Evolutionary conservation across 2,113 vertebrate genomes (phyloP), one percentile per base, ranked within the genome.

Genomic region (Nymphicus hollandicus): DNA sequence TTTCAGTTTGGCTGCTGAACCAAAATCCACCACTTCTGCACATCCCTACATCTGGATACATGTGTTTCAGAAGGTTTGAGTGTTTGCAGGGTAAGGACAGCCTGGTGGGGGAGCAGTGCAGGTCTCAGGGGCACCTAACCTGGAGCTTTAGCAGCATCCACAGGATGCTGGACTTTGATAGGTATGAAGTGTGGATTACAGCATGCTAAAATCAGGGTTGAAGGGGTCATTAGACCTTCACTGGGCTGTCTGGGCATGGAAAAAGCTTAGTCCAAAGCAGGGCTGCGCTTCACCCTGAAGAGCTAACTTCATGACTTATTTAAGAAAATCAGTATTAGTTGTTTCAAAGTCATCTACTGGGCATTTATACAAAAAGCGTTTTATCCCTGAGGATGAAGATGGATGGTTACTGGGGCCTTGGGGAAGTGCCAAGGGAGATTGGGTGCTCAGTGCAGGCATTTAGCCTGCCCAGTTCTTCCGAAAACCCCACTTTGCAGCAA

Each of bases 191-290:
- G 41, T 4, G 44, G 53, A 16, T 16, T 9, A 17, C 39, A 76
- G 65, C 65, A 44, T 4, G 61, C 17, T 5, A 29, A 52, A 47
- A 25, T 25, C 22, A 10, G 52, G 31, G 4, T 2, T n/a, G 61
- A 27, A 61, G 60, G 23, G 29, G 58, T 6, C 1, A 0, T 6
- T 50, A 4, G 7, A 10, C 15, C 29, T 47, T 50, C 35, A 2
- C 8, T 8, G 53, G 41, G 9, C n/a, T 66, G 25, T 6, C 39
- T 37, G 64, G 37, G 33, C 28, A 14, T 2, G 7, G 28, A 16
- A 18, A 29, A 17, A 78, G 1, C 50, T 80, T 6, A 35, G 43
- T 35, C 39, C 43, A 46, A 65, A 29, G 52, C 6, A 16, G 17
- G 49, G 20, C 0, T 69, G 49, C 24, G 14, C 53, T 53, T 73